Evolutionary conservation across 2,797 vertebrate species (phyloP), one percentile per base, ranked within the genome.

Genomic region (Poeciliopsis paucimaculata): DNA sequence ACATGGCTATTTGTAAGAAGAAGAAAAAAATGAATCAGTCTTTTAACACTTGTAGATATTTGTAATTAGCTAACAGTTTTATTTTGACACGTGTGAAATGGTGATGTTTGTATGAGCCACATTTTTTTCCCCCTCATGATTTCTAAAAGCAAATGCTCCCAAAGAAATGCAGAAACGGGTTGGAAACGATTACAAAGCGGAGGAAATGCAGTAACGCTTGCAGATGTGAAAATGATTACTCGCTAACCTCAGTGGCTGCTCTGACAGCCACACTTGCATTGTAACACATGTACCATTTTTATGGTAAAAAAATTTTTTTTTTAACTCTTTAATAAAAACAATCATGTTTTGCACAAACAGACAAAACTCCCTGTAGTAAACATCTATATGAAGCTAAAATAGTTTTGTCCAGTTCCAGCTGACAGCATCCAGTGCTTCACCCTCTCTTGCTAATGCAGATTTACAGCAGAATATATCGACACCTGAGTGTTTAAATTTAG

Each of bases 151-250:
- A 45, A 83, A 84, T 47, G 46, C 77, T 92, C 89, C 93, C 93
- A 94, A 94, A 94, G 94, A 95, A 87, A 90, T 55, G 88, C 75
- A 76, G 79, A 94, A 84, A 93, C 91, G 89, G 92, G 91, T 94
- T 92, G 79, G 45, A 78, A 66, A 83, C 64, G 75, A 88, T 77
- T 72, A 70, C 77, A 18, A 41, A 68, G 39, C 36, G 57, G 80
- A 57, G 77, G 68, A 68, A 5, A 78, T 70, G 78, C 71, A 83
- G 72, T 7, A 8, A 36, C 34, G 81, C 77, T 73, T 79, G 78
- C 64, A 83, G 55, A 41, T 4, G 73, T 70, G 41, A 77, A 74
- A 85, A 73, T 28, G 12, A 89, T 57, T 79, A 82, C 57, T 55
- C n/a, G 76, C 39, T 79, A 89, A 75, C 20, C 72, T 68, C 28